A percentile compares a stretch with the other conserved stretches of the same genome.
Evolutionary conservation across 2,113 vertebrate species (phyloP).

Genomic region (Mustelus asterias): DNA sequence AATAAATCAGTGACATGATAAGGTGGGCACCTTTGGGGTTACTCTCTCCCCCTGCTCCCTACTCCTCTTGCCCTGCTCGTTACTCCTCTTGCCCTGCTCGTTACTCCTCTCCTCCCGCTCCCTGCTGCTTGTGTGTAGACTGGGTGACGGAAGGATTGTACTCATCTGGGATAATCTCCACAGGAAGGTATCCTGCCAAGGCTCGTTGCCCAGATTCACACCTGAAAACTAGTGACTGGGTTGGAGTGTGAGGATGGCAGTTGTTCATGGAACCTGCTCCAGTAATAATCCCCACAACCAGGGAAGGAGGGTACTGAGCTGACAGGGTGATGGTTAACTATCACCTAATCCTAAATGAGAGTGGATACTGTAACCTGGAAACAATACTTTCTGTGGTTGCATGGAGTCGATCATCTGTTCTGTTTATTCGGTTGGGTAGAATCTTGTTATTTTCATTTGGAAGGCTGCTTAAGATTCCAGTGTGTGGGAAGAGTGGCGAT

Average conservation of each 20-base stretch:
- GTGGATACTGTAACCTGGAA: not conserved
- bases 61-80: no score
- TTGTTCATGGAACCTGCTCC: not conserved
- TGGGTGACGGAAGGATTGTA: not conserved
- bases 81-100: no score
- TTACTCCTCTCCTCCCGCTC: not conserved
- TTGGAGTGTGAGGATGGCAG: no score
- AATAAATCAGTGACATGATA: not conserved
- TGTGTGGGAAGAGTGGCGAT: not conserved
- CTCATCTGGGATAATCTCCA: not conserved
- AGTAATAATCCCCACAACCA: not conserved
- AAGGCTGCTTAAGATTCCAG: not conserved
- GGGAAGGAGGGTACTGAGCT: not conserved
- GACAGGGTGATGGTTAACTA: not conserved
- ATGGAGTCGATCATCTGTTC: not conserved
- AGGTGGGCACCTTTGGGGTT: not conserved
- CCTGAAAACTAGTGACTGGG: not conserved
- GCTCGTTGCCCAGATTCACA: not conserved
- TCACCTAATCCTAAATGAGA: not conserved
- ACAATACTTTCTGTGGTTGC: not conserved
- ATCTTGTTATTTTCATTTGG: not conserved
- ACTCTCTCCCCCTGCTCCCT: no score
- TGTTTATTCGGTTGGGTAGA: not conserved
- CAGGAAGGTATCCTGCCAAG: not conserved
- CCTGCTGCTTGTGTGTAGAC: not conserved